Base-by-base conservation (phyloP, 2,888 invertebrate genomes). In the Pristionchus maxplancki region DNA sequence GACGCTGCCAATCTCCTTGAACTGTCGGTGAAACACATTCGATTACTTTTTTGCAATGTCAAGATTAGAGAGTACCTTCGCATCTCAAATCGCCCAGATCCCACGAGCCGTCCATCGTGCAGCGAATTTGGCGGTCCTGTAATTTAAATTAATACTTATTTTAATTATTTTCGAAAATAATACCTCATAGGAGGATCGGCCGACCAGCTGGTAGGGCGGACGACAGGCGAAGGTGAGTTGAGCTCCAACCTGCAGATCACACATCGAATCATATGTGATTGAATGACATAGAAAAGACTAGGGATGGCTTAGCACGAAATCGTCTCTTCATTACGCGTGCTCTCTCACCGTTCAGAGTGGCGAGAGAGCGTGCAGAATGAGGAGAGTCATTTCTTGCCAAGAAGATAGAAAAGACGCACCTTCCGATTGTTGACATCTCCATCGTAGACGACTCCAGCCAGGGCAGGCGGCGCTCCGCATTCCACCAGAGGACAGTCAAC, bases 71-170 rank as follows among this genome's bases (percentile, higher is more conserved):
- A 78, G 15, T 40, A 95, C 95, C 98, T 96, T 98, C 98, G 94
- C 99, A 99, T 88, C 97, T 96, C 85, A 99, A 96, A 95, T 98
- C 97, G 48, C 98, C 98, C 95, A 98, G 98, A 96, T 98, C 98
- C 99, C 99, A 99, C 90, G 97, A 97, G 3, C 97, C 97, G 94
- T 97, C 97, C 0, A 97, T 97, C 95, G 97, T 97, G 95, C 98
- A 98, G 17, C 93, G 96, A 0, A 99, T 98, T 20, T 97, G 97
- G 94, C 97, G 97, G 94, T 98, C 98, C 78, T 78, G 78, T n/a
- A n/a, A 48, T 28, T 78, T 67, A 9, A 6, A 15, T 67, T 64
- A 64, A 67, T 17, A 34, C 15, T 17, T 5, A 67, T 31, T 34
- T 9, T 9, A 28, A 67, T 67, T 4, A 34, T 34, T 34, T 64